A percentile compares a stretch with the other conserved stretches of the same genome.
Conservation (phyloP, 2,888 invertebrate species). For the Chrysina gloriosa region DNA sequence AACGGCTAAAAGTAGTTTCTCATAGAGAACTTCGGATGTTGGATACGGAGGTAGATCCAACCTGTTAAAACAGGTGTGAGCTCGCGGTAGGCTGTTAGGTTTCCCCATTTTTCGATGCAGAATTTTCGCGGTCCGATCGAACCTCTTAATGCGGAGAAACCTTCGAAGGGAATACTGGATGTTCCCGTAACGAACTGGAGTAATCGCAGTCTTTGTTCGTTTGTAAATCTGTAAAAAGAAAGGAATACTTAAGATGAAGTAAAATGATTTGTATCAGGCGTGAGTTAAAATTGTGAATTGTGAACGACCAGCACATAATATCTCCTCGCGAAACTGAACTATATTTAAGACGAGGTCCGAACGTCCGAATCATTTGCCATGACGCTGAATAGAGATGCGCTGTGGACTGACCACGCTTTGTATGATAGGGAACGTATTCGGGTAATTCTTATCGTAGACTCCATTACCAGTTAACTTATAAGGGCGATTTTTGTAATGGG, state of each 20-base stretch:
- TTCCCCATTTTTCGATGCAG: slow-evolving; percentile 98
- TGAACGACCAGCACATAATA: background rate
- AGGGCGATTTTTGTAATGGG: too few species aligned
- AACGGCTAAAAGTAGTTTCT: slow-evolving; percentile 91
- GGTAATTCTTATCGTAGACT: too few species aligned
- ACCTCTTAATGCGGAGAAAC: slow-evolving; percentile 93
- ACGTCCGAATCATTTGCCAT: too few species aligned
- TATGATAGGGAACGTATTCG: too few species aligned
- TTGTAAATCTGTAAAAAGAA: slow-evolving; percentile 80
- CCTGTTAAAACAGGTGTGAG: slow-evolving; percentile 98
- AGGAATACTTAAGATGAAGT: too few species aligned
- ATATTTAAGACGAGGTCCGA: too few species aligned
- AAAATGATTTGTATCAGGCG: too few species aligned
- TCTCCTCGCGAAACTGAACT: too few species aligned
- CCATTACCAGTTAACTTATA: too few species aligned
- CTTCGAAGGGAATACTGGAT: slow-evolving; percentile 97
- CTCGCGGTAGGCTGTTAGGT: slow-evolving; percentile 91
- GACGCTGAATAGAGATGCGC: too few species aligned
- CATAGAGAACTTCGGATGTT: slow-evolving; percentile 88
- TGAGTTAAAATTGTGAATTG: background rate
- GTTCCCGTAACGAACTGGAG: slow-evolving; percentile 98
- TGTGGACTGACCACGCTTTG: too few species aligned
- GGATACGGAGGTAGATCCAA: slow-evolving; percentile 97
- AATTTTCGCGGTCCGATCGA: slow-evolving; percentile 96
- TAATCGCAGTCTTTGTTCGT: slow-evolving; percentile 91